phyloP scores from a whole-genome alignment of 2,797 vertebrate species.

The Apogon talboti region DNA sequence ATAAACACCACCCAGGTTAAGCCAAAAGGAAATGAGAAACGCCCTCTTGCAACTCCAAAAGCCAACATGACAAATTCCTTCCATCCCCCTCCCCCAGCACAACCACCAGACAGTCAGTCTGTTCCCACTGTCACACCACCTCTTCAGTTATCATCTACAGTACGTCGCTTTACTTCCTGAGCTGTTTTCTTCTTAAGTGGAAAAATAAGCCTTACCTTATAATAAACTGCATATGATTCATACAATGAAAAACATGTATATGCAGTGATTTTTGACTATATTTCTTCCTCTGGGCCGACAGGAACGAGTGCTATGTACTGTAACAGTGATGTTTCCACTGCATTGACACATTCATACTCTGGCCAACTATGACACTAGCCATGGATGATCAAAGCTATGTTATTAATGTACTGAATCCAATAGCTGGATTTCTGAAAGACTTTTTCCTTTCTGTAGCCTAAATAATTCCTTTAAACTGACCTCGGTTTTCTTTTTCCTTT shows the following conservation, averaged over 20 bases:
- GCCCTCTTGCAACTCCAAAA: conserved; percentile 68
- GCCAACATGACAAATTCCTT: conserved; percentile 74
- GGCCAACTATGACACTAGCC: conserved; percentile 8
- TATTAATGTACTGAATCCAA: conserved; percentile 5
- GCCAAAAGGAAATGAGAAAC: conserved; percentile 76
- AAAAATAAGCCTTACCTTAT: neutral
- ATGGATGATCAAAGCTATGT: conserved; percentile 9
- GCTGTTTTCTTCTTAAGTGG: neutral
- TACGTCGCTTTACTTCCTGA: conserved; percentile 8
- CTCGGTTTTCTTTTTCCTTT: too few relatives aligned
- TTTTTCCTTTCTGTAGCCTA: too few relatives aligned
- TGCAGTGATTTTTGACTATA: neutral
- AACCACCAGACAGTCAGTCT: conserved; percentile 44
- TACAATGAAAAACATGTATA: neutral
- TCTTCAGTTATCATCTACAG: conserved; percentile 11
- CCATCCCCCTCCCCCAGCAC: conserved; percentile 40
- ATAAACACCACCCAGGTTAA: conserved; percentile 72
- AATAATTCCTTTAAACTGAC: too few relatives aligned
- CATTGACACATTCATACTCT: conserved; percentile 15
- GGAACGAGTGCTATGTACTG: conserved; percentile 10
- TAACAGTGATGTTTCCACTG: conserved; percentile 1
- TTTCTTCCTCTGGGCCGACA: neutral
- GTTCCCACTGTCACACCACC: conserved; percentile 13
- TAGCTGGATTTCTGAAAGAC: neutral
- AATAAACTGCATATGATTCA: too few relatives aligned